Conservation (phyloP, 37 sponge, comb jelly and placozoan species). For the Aplysina aerophoba region DNA sequence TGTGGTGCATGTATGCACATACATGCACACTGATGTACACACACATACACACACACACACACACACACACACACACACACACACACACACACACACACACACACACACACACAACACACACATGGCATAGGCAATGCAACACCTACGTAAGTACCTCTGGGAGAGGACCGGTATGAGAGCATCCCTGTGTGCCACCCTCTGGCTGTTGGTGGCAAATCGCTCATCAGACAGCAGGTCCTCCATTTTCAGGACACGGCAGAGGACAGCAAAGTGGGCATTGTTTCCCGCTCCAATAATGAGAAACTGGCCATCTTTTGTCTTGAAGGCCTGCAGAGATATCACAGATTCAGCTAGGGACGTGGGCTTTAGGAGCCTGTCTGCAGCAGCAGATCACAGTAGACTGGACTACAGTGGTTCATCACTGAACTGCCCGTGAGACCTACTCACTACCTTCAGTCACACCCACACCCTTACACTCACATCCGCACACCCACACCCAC, state of each 20-base stretch:
- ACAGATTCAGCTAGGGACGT: no score
- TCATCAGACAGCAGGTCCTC: conserved; percentile 44
- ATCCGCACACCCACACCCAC: no score
- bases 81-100: not conserved
- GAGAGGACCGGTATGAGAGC: conserved; percentile 44
- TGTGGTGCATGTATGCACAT: not conserved
- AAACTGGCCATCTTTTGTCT: conserved; percentile 53
- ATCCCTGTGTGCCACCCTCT: conserved; percentile 65
- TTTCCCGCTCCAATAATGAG: conserved; percentile 77
- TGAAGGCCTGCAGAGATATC: conserved; percentile 42
- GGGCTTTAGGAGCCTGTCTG: no score
- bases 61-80: not conserved
- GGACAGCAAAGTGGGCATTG: conserved; percentile 59
- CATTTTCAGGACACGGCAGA: conserved; percentile 56
- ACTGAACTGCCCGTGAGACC: no score
- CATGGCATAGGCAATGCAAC: not conserved
- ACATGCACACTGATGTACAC: not conserved
- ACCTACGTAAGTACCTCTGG: conserved; percentile 31
- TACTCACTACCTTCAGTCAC: no score
- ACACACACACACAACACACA: not conserved
- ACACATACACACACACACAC: not conserved
- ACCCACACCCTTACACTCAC: no score
- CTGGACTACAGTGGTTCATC: no score
- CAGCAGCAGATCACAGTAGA: no score
- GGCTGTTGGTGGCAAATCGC: conserved; percentile 61